Evolutionary conservation across 2,113 vertebrate species (phyloP), one percentile per base, ranked within the genome.

Genomic region (Mionectes macconnelli): DNA sequence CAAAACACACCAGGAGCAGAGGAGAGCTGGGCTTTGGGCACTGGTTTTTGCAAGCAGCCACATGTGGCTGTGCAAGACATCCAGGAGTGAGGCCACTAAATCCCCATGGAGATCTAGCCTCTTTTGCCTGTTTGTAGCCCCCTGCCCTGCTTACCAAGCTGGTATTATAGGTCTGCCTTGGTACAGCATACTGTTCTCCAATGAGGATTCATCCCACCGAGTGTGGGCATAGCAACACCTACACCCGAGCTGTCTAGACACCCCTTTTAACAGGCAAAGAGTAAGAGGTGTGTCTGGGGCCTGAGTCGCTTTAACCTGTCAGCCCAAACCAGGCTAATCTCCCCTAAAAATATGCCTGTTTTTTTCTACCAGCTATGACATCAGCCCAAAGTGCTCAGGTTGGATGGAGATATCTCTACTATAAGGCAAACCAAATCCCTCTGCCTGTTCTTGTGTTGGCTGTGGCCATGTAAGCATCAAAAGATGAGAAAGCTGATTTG

Each of bases 301-400:
- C 63, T 90, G 95, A 96, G 63, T 87, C 76, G 92, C 62, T 60
- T 90, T 52, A 89, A 74, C 16, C 35, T 84, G 53, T 63, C 21
- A 86, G 45, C n/a, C 42, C 63, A 74, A 86, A 89, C 47, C 80
- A 86, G 68, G 23, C 10, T 96, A 73, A 68, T 80, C 10, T 44
- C n/a, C 27, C 37, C 53, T 79, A 56, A 91, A 82, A 93, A 52
- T 37, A 80, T 23, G 27, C 16, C 22, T 93, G 2, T 44, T 89
- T 84, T 94, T 90, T 74, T 77, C 64, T 47, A 81, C 56, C 27
- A 78, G 31, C 35, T 90, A 8, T 52, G 67, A 42, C 35, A 39
- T 1, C 7, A 91, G 60, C 16, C 59, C 28, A 25, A 44, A 63
- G 35, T 35, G 33, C 53, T 76, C 49, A 30, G 39, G 44, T 30